Base-by-base conservation (phyloP, 2,797 vertebrate species). In the Cheracebus regulus region DNA sequence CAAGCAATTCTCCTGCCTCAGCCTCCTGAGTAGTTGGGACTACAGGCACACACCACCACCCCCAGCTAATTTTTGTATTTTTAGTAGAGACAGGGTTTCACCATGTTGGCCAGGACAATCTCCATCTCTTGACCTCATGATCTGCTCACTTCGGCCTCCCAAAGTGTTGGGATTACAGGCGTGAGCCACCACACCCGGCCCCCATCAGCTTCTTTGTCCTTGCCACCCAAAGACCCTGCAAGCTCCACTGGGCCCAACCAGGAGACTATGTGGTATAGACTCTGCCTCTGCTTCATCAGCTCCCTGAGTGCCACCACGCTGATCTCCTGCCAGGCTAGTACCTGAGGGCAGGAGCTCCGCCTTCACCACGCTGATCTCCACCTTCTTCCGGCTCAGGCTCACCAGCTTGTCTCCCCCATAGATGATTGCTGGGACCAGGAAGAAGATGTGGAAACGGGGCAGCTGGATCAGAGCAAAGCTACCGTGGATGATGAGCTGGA, bases 331-430 rank as follows among this genome's bases (percentile, higher is more conserved):
- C 58, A 28, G 52, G 61, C 36, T 44, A 0, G 15, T 95, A 97
- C 96, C 98, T 97, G 96, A 98, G 0, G 96, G 97, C 97, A 98
- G 99, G 75, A 96, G 86, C 92, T 98, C 97, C 0, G 99, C 99
- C 98, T 99, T 99, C 96, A 99, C 88, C 88, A 99, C 99, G 0
- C 98, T 98, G 85, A 99, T 99, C 98, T 99, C 99, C 98, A 99
- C 99, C 97, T 99, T 99, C 98, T 99, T 99, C 97, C 99, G 99
- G 98, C 99, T 99, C 97, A 99, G 98, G 98, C 99, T 99, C 98
- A 99, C 98, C 33, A 99, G 98, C 97, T 99, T 99, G 98, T 99
- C 99, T 0, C 99, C 98, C 0, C 99, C 97, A 64, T 99, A 99
- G 97, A 99, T 99, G 55, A 99, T 98, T 0, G 99, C 99, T 0